Base-by-base conservation (phyloP, 1,140 invertebrate genomes). In the Drosophila ogumai region DNA sequence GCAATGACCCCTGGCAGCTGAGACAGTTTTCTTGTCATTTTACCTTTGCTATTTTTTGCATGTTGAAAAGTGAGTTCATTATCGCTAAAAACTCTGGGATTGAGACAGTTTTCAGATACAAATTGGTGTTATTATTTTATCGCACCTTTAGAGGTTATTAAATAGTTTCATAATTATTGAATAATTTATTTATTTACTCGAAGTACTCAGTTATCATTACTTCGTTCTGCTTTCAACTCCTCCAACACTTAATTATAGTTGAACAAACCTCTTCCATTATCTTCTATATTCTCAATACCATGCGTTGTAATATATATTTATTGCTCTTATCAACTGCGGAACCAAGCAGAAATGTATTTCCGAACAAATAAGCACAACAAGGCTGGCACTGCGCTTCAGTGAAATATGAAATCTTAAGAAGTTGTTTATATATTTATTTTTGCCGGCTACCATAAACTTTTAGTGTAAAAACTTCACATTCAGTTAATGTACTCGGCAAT, bases 1-100 rank as follows among this genome's bases (percentile, higher is more conserved):
- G 81, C 78, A 60, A 72, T 32, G 13, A 47, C 10, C 50, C 36
- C 13, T 22, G 38, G 31, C 66, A 64, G 40, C 34, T 63, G 54
- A 52, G 38, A 57, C 25, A 31, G 25, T 38, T 63, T 34, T 19
- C 17, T 73, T 40, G 12, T 8, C 12, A 17, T 43, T 32, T 44
- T 43, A 13, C n/a, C 2, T 7, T 12, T 28, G 22, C 2, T 19
- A 3, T 34, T 5, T 32, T 72, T 55, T 41, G 44, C 50, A 38
- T 57, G 64, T n/a, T 19, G 10, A 49, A 50, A 64, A 44, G 6
- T 17, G 25, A n/a, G 8, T 58, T 12, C 13, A 43, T 43, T 19
- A 19, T 13, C 10, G 58, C 40, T 68, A 55, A 50, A 17, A 22
- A 12, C 40, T 31, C n/a, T 22, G 6, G 0, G n/a, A 49, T n/a